phyloP scores from a whole-genome alignment of 1,140 invertebrate genomes.

The Palaemon carinicauda region DNA sequence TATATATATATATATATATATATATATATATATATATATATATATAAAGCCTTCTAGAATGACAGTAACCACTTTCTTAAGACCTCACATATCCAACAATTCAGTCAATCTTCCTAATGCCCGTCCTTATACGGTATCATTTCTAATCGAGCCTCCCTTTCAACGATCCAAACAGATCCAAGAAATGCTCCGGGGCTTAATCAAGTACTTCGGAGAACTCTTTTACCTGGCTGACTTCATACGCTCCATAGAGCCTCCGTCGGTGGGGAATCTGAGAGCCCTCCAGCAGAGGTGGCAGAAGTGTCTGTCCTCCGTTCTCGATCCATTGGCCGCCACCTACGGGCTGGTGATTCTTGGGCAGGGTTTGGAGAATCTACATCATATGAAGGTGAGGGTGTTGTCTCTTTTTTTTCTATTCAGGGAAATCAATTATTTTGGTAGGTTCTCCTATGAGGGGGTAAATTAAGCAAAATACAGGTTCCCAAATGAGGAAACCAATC shows the following conservation, averaged over 20 bases:
- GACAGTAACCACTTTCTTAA: not conserved
- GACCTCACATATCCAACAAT: not conserved
- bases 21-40: constrained; percentile 28
- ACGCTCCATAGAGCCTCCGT: constrained; percentile 26
- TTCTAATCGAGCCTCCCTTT: not conserved
- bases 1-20: constrained; percentile 30
- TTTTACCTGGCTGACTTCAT: constrained; percentile 39
- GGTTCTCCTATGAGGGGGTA: too few species aligned
- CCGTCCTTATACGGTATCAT: too few species aligned
- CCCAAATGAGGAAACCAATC: too few species aligned
- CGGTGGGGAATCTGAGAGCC: constrained; percentile 20
- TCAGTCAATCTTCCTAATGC: not conserved
- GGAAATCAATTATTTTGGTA: too few species aligned
- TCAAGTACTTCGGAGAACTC: constrained; percentile 41
- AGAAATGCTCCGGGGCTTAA: constrained; percentile 19
- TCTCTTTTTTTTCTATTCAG: too few species aligned
- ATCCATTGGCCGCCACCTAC: constrained; percentile 21
- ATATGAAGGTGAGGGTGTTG: constrained; percentile 40
- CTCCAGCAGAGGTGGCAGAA: constrained; percentile 13
- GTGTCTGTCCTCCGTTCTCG: not conserved
- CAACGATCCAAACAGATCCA: not conserved
- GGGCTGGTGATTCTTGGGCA: constrained; percentile 33
- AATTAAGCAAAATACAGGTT: too few species aligned
- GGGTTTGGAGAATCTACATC: constrained; percentile 36
- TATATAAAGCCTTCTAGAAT: too few species aligned